Base-by-base conservation (phyloP, 2,113 vertebrate species). In the Terrapene triunguis region DNA sequence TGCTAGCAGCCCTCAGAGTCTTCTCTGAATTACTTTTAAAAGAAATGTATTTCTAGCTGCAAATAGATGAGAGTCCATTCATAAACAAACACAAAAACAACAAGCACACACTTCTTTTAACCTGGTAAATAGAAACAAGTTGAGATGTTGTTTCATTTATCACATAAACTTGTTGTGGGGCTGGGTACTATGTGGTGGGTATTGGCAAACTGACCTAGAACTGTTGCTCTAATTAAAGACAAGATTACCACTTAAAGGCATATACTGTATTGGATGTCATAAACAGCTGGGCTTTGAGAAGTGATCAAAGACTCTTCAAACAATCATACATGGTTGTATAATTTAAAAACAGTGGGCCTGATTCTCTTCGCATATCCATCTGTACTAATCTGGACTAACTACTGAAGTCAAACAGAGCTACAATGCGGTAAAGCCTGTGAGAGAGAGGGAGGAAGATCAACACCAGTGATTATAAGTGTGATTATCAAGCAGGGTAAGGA, bases 141-240 rank as follows among this genome's bases (percentile, higher is more conserved):
- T 91, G 82, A 95, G 48, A 89, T 94, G 96, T 85, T 94, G 94
- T 95, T 97, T 94, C 97, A 97, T 42, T 96, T 79, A 94, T 53
- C 55, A n/a, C 85, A 95, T 95, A 89, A 94, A 93, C 8, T 91
- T 2, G 0, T 90, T 90, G 85, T 76, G 84, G 69, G 35, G 82
- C 32, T 87, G 89, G 84, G 62, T 82, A 95, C 54, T 55, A 48
- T 65, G 25, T 19, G 1, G 25, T 22, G 1, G 54, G 88, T 94
- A 72, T 80, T 91, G 90, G 74, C 91, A 94, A 27, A 32, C 91
- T 97, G 94, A 94, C 95, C 88, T 94, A 55, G 17, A 95, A 54
- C 32, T 92, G n/a, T 84, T 95, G 53, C 65, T 96, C 69, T 55
- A 59, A 72, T 1, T 82, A 83, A 92, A 95, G 96, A 93, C 38